Conservation (phyloP, 2,113 vertebrate genomes). For the Ancistrus triradiatus region DNA sequence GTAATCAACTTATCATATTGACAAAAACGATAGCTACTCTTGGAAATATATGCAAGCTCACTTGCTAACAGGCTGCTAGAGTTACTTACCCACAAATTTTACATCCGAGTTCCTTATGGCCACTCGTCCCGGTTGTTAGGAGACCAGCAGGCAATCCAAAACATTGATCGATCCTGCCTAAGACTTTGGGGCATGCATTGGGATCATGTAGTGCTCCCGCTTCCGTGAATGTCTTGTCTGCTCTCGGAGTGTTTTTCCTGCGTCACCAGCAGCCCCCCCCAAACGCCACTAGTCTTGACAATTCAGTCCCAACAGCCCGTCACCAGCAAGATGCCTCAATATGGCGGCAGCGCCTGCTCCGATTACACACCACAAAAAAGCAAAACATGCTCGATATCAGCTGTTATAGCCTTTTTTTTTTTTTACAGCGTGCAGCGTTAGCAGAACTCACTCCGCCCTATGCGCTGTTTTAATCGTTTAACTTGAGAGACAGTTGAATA, state of each 20-base stretch:
- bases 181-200: constrained; percentile 39
- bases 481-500: too few species aligned
- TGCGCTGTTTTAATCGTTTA: too few species aligned
- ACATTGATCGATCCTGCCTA: constrained; percentile 54
- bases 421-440: too few species aligned
- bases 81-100: constrained; percentile 72
- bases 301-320: constrained; percentile 33
- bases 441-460: too few species aligned
- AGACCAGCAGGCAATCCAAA: constrained; percentile 46
- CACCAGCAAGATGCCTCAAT: constrained; percentile 6
- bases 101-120: constrained; percentile 63
- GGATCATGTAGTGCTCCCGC: constrained; percentile 49
- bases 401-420: too few species aligned
- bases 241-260: constrained; percentile 78
- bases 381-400: too few species aligned
- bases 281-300: constrained; percentile 57
- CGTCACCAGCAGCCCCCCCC: constrained; percentile 73
- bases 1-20: not conserved
- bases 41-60: not conserved
- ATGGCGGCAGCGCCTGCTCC: constrained; percentile 4
- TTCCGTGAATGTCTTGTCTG: constrained; percentile 55
- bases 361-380: too few species aligned
- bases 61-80: constrained; percentile 5
- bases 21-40: not conserved
- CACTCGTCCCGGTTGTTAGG: constrained; percentile 63